These are phyloP conservation scores for Anthrax anthrax DNA, from an alignment of 2,888 invertebrate genomes.

Conservation along the genomic window DNA sequence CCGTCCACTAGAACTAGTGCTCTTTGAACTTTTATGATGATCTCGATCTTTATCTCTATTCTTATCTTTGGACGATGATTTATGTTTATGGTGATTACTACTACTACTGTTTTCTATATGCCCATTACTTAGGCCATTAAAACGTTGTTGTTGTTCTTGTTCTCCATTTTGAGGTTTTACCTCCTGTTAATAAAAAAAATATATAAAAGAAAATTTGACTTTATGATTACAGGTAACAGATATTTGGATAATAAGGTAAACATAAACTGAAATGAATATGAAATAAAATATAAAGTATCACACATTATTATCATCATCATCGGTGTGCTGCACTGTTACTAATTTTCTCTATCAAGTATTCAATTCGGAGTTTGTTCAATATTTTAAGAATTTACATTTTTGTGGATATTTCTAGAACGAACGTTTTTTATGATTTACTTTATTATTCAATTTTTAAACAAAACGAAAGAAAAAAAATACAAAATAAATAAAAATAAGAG, in stretches of 20 bases:
- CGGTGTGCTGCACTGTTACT: too few relatives aligned
- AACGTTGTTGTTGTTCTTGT: conserved; percentile 40
- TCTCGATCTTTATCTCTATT: conserved; percentile 38
- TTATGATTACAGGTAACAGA: too few relatives aligned
- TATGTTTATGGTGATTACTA: conserved; percentile 41
- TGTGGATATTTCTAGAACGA: too few relatives aligned
- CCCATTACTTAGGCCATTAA: conserved; percentile 72
- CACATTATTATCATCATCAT: too few relatives aligned
- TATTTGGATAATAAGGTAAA: background rate
- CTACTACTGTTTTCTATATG: conserved; percentile 41
- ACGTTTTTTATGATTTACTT: too few relatives aligned
- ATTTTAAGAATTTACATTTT: too few relatives aligned
- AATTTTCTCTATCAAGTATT: too few relatives aligned
- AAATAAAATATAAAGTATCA: background rate
- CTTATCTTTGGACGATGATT: conserved; percentile 46
- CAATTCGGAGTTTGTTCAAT: too few relatives aligned
- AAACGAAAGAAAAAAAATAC: too few relatives aligned
- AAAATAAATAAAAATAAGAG: too few relatives aligned
- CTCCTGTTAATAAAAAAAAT: background rate
- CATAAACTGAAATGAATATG: background rate
- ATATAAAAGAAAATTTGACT: background rate
- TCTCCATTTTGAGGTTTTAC: conserved; percentile 35
- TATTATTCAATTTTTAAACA: too few relatives aligned
- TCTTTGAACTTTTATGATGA: conserved; percentile 39
- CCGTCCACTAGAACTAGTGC: conserved; percentile 24